Evolutionary conservation across 1,140 invertebrate species (phyloP), one percentile per base, ranked within the genome.

Genomic region (Hormaphis cornu): DNA sequence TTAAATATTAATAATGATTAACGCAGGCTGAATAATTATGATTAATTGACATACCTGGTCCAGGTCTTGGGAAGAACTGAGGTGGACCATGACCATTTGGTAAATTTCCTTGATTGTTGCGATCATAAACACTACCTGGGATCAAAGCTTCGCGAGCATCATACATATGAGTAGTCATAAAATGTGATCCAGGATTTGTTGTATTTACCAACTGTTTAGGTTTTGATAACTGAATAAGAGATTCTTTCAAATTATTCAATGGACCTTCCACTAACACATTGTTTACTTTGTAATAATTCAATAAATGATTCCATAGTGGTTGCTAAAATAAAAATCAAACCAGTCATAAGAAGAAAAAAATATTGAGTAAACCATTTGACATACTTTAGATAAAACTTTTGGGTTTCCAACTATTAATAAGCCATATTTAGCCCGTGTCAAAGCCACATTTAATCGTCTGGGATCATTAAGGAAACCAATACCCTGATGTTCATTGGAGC

Each of bases 361-460:
- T 30, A 30, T 44, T 22, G 0, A 59, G 18, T n/a, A 22, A 28
- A 53, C 14, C 37, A 59, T 69, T 30, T 40, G 14, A 24, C 6
- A 52, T 77, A 83, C 82, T 78, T 97, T 98, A 1, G 95, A 94
- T 0, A 99, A 81, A 9, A 99, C 95, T 80, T 98, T 99, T 0
- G 97, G 96, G 80, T 99, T 99, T 50, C 97, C 97, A 59, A 99
- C 93, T 72, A 99, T 95, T 50, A 99, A 98, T 24, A 99, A 89
- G 16, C 97, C 97, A 79, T 93, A 99, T 76, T 95, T 97, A 2
- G 97, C 94, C 71, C 97, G 84, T 0, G 97, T 99, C 1, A 99
- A 78, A 0, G 97, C 97, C 0, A 99, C 97, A 80, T 99, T 99
- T 0, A 99, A 81, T 71, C 97, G 87, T 6, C 97, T 82, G 0